Conservation (phyloP, 1,140 invertebrate genomes). For the Arion vulgaris region DNA sequence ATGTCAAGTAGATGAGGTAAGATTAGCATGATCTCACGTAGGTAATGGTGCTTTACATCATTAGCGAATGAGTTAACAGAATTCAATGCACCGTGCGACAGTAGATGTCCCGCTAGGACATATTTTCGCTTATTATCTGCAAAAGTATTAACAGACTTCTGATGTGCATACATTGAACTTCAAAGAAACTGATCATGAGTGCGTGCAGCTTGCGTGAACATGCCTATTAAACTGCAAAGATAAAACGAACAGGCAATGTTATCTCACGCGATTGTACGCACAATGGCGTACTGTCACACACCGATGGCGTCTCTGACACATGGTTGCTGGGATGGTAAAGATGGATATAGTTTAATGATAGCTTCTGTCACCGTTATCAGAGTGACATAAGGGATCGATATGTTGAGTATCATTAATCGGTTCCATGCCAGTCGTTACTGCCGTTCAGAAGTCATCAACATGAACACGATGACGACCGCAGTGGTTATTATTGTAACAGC, state of each 20-base stretch:
- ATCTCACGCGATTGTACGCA: background rate
- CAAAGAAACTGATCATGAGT: background rate
- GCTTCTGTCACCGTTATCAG: background rate
- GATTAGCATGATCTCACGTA: background rate
- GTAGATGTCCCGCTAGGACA: background rate
- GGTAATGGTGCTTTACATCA: background rate
- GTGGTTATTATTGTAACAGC: too few species aligned
- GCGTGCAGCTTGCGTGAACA: background rate
- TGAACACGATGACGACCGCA: too few species aligned
- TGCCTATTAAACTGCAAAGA: background rate
- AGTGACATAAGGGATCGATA: background rate
- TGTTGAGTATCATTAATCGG: too few species aligned
- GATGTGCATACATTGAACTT: background rate
- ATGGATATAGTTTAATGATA: background rate
- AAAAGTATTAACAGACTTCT: background rate
- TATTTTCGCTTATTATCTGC: background rate
- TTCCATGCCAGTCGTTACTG: too few species aligned
- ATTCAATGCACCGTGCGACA: background rate
- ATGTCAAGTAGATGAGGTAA: background rate
- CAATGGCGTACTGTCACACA: background rate
- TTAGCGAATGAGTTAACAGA: background rate
- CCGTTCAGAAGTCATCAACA: too few species aligned
- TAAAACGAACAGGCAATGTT: background rate
- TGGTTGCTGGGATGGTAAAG: background rate
- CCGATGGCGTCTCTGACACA: background rate